A percentile compares a stretch with the other conserved stretches of the same genome.
Evolutionary conservation across 2,888 invertebrate species (phyloP).

Genomic region (Phortica okadai): DNA sequence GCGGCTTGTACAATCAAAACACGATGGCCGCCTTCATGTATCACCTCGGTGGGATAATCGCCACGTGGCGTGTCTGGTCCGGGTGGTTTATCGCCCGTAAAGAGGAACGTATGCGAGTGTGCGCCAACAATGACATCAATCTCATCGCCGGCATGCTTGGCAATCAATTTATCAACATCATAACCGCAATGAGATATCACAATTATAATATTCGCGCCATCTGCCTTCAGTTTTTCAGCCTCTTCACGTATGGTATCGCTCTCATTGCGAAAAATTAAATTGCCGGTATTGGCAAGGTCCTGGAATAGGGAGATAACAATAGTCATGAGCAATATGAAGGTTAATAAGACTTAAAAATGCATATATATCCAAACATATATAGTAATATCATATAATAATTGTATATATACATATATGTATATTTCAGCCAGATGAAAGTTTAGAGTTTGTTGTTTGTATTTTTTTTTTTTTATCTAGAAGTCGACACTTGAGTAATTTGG

Average conservation of each 20-base stretch:
- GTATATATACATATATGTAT: no score
- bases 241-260: slow-evolving; percentile 82
- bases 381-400: no score
- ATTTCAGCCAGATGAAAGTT: no score
- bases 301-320: slow-evolving; percentile 63
- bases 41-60: slow-evolving; percentile 83
- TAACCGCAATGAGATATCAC: slow-evolving; percentile 90
- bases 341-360: no score
- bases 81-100: slow-evolving; percentile 79
- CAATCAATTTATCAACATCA: slow-evolving; percentile 82
- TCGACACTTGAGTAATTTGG: no score
- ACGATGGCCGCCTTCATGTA: slow-evolving; percentile 77
- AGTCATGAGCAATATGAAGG: not conserved
- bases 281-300: slow-evolving; percentile 82
- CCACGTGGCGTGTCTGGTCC: slow-evolving; percentile 80
- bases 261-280: slow-evolving; percentile 84
- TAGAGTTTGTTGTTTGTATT: no score
- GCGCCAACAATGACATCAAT: slow-evolving; percentile 91
- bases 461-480: no score
- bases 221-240: slow-evolving; percentile 80
- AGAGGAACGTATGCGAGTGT: slow-evolving; percentile 89
- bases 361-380: no score
- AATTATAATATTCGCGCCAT: slow-evolving; percentile 86
- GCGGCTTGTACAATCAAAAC: slow-evolving; percentile 84
- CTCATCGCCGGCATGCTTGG: slow-evolving; percentile 80